Evolutionary conservation across 2,113 vertebrate genomes (phyloP).

Genomic region (Beaufortia kweichowensis): DNA sequence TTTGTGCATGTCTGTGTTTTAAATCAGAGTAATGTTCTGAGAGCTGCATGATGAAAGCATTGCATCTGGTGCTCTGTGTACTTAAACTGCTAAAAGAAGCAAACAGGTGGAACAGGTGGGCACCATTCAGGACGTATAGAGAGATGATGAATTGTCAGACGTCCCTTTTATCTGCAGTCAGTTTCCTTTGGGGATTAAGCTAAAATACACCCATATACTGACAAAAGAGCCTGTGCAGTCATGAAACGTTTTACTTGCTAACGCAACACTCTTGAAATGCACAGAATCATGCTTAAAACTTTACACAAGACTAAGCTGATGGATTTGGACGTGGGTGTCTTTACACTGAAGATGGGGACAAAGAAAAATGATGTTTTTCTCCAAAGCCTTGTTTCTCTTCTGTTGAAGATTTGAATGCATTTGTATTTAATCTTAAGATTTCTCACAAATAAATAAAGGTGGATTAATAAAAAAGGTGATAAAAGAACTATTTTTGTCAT

Average conservation of each 20-base stretch:
- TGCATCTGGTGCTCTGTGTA: slow-evolving; percentile 14
- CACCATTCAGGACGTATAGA: not conserved
- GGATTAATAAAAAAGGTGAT: too few relatives aligned
- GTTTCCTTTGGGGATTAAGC: slow-evolving; percentile 28
- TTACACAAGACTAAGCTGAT: too few relatives aligned
- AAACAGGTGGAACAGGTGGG: slow-evolving; percentile 51
- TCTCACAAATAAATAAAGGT: too few relatives aligned
- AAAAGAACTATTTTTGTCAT: too few relatives aligned
- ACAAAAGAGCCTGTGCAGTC: not conserved
- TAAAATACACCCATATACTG: not conserved
- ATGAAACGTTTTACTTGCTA: not conserved
- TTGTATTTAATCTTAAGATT: too few relatives aligned
- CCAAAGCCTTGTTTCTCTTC: too few relatives aligned
- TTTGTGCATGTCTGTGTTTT: slow-evolving; percentile 44
- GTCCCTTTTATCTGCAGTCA: slow-evolving; percentile 22
- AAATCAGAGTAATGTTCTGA: slow-evolving; percentile 34
- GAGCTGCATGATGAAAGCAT: slow-evolving; percentile 58
- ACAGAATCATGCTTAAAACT: too few relatives aligned
- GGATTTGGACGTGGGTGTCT: too few relatives aligned
- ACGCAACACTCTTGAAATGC: not conserved
- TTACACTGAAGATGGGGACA: too few relatives aligned
- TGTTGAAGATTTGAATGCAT: too few relatives aligned
- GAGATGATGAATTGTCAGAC: slow-evolving; percentile 16
- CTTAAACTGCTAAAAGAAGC: slow-evolving; percentile 27
- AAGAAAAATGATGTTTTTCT: too few relatives aligned